Conservation (phyloP, 2,888 invertebrate genomes). For the Oscheius sp. region DNA sequence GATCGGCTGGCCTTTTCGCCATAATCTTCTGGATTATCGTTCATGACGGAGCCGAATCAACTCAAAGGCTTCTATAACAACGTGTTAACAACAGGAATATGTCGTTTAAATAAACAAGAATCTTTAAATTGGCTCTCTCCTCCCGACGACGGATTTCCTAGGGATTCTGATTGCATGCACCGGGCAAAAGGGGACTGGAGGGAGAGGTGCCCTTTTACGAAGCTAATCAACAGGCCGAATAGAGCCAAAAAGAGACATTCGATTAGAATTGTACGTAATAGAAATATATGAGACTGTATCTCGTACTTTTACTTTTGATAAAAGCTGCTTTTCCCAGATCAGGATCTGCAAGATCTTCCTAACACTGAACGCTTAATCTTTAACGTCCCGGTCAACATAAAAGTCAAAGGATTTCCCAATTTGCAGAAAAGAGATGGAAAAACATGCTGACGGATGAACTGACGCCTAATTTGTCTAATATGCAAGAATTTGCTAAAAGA, state of each 20-base stretch:
- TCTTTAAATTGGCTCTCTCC: slow-evolving; percentile 2
- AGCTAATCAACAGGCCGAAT: slow-evolving; percentile 5
- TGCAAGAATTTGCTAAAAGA: no score
- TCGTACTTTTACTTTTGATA: no score
- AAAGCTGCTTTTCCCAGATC: neutral
- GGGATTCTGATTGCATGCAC: slow-evolving; percentile 14
- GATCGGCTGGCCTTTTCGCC: neutral
- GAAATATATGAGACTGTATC: no score
- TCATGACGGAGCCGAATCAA: neutral
- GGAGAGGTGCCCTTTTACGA: slow-evolving; percentile 16
- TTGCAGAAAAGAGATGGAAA: no score
- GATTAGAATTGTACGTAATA: no score
- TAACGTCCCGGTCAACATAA: no score
- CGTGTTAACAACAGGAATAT: neutral
- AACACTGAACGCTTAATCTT: no score
- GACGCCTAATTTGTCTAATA: no score
- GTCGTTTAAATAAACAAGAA: slow-evolving; percentile 12
- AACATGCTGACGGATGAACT: no score
- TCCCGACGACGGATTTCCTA: neutral
- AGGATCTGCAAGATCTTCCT: no score
- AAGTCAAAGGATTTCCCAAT: no score
- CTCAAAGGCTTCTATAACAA: slow-evolving; percentile 19
- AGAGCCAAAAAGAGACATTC: no score
- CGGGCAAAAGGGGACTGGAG: neutral
- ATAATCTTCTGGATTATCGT: slow-evolving; percentile 26